phyloP scores from a whole-genome alignment of 2,113 vertebrate genomes.

The Stomatorhinus ivindoensis region DNA sequence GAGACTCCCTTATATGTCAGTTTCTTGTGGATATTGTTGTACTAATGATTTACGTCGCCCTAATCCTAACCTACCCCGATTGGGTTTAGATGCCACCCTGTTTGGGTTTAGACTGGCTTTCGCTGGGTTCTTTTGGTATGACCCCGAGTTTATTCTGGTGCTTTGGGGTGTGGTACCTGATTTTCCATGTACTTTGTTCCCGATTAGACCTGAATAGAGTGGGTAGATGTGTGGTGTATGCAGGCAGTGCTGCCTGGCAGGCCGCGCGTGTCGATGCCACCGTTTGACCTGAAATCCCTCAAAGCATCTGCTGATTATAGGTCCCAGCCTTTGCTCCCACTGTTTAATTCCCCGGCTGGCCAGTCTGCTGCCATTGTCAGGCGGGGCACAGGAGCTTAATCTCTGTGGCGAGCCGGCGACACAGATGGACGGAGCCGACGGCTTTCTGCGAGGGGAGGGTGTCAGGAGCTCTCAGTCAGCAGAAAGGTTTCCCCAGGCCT shows the following conservation, averaged over 20 bases:
- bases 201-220: background rate
- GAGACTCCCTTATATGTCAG: background rate
- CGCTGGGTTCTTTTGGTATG: background rate
- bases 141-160: background rate
- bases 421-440: background rate
- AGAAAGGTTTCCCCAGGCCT: slow-evolving; percentile 12
- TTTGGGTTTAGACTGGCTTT: background rate
- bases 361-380: background rate
- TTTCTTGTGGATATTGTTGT: background rate
- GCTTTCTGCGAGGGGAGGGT: background rate
- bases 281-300: background rate
- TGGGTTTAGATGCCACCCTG: background rate
- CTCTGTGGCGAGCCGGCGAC: background rate
- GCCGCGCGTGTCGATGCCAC: background rate
- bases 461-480: background rate
- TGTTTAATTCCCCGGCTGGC: background rate
- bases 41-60: background rate
- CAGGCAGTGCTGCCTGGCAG: background rate
- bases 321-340: background rate
- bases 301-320: background rate
- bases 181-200: background rate
- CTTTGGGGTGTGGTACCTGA: background rate
- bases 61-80: slow-evolving; percentile 7
- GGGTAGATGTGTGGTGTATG: background rate
- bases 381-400: background rate